Percentiles rank a stretch among this genome's conserved stretches.
Evolutionary conservation across 2,888 invertebrate species (phyloP).

Genomic region (Conchocele bisecta): DNA sequence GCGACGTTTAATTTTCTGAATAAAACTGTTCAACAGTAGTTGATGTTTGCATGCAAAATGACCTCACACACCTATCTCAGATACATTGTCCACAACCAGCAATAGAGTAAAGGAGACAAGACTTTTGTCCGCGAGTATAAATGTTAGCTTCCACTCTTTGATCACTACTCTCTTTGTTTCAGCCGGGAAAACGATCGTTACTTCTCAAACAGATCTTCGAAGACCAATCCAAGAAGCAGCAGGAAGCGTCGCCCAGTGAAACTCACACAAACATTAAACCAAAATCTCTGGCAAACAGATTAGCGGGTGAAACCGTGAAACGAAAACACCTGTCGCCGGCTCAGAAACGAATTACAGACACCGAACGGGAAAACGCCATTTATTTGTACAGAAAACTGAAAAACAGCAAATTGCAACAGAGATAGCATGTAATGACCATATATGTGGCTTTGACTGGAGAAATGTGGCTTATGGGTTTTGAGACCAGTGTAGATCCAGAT

Average conservation of each 20-base stretch:
- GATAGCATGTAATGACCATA: neutral
- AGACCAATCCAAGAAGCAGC: constrained; percentile 14
- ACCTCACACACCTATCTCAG: too few relatives aligned
- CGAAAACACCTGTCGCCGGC: constrained; percentile 70
- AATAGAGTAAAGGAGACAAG: too few relatives aligned
- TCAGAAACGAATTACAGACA: constrained; percentile 66
- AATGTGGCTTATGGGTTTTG: too few relatives aligned
- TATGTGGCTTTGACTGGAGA: too few relatives aligned
- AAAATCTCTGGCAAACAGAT: constrained; percentile 41
- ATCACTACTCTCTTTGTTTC: too few relatives aligned
- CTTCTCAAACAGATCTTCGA: constrained; percentile 68
- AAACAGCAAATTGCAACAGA: constrained; percentile 38
- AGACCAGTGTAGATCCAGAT: too few relatives aligned
- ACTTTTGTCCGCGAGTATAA: too few relatives aligned
- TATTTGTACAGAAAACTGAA: constrained; percentile 71
- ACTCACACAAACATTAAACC: constrained; percentile 18
- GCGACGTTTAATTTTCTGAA: too few relatives aligned
- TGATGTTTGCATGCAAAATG: too few relatives aligned
- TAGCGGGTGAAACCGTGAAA: constrained; percentile 68
- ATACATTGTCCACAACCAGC: too few relatives aligned
- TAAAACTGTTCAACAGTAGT: too few relatives aligned
- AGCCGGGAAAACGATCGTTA: constrained; percentile 70
- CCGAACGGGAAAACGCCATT: constrained; percentile 70
- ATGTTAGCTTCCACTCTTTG: too few relatives aligned
- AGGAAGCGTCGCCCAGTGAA: neutral